phyloP scores from a whole-genome alignment of 1,140 invertebrate species.

The Orchestia grillus region DNA sequence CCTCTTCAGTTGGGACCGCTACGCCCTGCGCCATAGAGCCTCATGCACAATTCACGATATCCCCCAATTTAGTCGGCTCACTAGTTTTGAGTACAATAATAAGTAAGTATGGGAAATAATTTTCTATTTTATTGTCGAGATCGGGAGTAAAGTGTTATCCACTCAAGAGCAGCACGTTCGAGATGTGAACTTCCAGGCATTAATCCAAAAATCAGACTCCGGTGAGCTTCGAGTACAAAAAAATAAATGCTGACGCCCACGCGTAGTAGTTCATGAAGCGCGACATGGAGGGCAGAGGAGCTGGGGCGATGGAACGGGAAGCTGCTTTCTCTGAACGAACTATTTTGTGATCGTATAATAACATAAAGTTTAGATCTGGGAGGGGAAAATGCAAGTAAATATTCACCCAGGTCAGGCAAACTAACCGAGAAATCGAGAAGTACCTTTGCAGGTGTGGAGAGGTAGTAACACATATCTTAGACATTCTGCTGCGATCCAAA shows the following conservation, averaged over 20 bases:
- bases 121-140: neutral
- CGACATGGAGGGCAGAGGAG: neutral
- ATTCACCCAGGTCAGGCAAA: too few relatives aligned
- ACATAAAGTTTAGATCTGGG: too few relatives aligned
- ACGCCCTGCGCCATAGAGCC: too few relatives aligned
- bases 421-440: too few relatives aligned
- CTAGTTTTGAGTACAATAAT: neutral
- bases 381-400: too few relatives aligned
- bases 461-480: too few relatives aligned
- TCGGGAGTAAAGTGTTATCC: neutral
- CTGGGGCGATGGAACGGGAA: neutral
- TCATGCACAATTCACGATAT: neutral
- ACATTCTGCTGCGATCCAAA: too few relatives aligned
- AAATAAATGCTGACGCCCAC: neutral
- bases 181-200: neutral
- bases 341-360: too few relatives aligned
- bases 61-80: neutral
- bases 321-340: neutral
- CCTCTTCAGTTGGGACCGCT: too few relatives aligned
- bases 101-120: neutral
- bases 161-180: neutral
- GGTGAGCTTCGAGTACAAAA: too few relatives aligned
- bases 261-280: neutral
- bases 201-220: neutral
- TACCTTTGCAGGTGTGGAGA: too few relatives aligned